Evolutionary conservation across 2,113 vertebrate genomes (phyloP), one percentile per base, ranked within the genome.

Genomic region (Melanostigma gelatinosum): DNA sequence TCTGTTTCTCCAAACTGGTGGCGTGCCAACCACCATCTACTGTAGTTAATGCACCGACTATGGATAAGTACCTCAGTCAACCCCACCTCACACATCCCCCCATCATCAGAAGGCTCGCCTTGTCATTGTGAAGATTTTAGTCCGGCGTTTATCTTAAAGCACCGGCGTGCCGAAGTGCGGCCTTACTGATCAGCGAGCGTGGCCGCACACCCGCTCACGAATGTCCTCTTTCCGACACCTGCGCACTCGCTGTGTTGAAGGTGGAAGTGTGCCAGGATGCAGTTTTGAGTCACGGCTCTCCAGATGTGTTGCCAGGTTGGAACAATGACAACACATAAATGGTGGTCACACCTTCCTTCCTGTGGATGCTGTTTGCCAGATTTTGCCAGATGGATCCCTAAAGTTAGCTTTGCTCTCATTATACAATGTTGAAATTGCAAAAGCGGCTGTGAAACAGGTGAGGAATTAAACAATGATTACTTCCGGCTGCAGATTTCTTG

Each of bases 321-420:
- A 65, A 44, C 27, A 61, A 48, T 79, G n/a, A 65, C 62, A 46
- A 75, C 50, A 77, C 72, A 75, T 61, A 57, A 62, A 70, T 20
- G 34, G 6, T 22, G 16, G 38, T 40, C 34, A 32, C 8, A 34
- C 1, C 34, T 34, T 13, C 12, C 68, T 65, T 75, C 44, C 18
- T 65, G 50, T 18, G 24, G 13, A 10, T n/a, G 24, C 3, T 12
- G 16, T 54, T 36, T 22, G 38, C 52, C 62, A 79, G 46, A 44
- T 29, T 38, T 54, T 46, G 62, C 32, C 36, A 16, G 13, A 46
- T 22, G 50, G 66, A 29, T 46, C 57, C 4, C 36, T 15, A 4
- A 29, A 52, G 3, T 46, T 24, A 42, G 24, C 34, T 50, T 66
- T 46, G 3, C n/a, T 62, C 11, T 62, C 16, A 60, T 38, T 36